Evolutionary conservation across 2,888 invertebrate genomes (phyloP).

Genomic region (Limulus polyphemus): DNA sequence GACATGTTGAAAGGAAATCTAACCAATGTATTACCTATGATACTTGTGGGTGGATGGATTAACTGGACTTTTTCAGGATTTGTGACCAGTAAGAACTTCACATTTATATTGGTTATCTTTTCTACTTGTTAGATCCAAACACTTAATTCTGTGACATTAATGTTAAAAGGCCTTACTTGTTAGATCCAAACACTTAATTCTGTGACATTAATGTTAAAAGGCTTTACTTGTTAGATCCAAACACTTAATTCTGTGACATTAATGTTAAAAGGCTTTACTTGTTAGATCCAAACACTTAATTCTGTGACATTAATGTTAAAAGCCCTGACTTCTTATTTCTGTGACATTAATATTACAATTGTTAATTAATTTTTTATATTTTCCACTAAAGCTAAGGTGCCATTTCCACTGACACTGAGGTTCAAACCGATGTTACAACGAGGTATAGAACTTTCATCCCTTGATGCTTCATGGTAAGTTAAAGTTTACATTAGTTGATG

Average conservation of each 20-base stretch:
- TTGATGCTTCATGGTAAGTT: conserved; percentile 84
- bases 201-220: no score
- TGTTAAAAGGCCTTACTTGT: no score
- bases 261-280: no score
- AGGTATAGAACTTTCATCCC: conserved; percentile 82
- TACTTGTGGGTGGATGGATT: conserved; percentile 98
- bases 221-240: no score
- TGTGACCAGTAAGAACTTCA: conserved; percentile 62
- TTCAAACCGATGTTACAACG: conserved; percentile 99
- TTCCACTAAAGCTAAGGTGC: conserved; percentile 68
- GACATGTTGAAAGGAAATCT: conserved; percentile 99
- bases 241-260: no score
- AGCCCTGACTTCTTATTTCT: background rate
- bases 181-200: conserved; percentile 2
- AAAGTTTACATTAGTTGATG: no score
- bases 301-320: conserved; percentile 4
- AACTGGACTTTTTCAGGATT: conserved; percentile 99
- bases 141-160: conserved; percentile 5
- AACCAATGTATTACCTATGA: conserved; percentile 97
- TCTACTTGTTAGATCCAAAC: background rate
- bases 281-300: conserved; percentile 1
- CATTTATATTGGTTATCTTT: no score
- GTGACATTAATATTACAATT: background rate
- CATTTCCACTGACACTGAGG: conserved; percentile 90
- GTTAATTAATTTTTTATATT: no score